Percentiles rank a stretch among this genome's conserved stretches.
Conservation (phyloP, 2,888 invertebrate genomes). For the Drosophila demipolita region DNA sequence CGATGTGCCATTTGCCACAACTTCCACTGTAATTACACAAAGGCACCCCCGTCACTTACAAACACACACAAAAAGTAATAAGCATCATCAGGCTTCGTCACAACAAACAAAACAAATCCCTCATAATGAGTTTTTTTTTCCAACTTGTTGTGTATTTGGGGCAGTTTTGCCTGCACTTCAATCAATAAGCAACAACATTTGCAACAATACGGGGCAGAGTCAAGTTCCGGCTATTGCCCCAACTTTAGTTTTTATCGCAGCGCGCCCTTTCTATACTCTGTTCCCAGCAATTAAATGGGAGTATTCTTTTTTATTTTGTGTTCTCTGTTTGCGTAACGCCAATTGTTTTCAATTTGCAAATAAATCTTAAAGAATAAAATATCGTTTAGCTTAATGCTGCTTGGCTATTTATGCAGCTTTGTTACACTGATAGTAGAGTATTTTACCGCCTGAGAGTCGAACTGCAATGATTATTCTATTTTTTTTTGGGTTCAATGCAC, state of each 20-base stretch:
- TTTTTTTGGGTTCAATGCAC: slow-evolving; percentile 71
- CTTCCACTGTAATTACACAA: slow-evolving; percentile 63
- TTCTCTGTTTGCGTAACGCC: neutral
- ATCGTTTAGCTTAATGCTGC: neutral
- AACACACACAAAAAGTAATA: slow-evolving; percentile 32
- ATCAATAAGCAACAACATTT: slow-evolving; percentile 65
- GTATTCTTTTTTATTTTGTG: neutral
- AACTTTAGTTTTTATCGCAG: slow-evolving; percentile 43
- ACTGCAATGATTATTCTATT: neutral
- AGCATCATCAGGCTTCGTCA: slow-evolving; percentile 46
- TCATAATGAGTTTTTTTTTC: slow-evolving; percentile 52
- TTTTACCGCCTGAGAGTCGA: neutral
- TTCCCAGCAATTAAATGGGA: neutral
- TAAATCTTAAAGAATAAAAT: neutral
- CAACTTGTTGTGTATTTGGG: slow-evolving; percentile 77
- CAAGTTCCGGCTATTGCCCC: slow-evolving; percentile 65
- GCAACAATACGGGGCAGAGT: slow-evolving; percentile 44
- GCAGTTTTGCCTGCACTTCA: slow-evolving; percentile 68
- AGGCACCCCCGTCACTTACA: slow-evolving; percentile 30
- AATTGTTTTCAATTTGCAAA: neutral
- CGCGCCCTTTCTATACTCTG: slow-evolving; percentile 51
- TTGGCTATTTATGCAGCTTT: neutral
- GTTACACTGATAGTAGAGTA: neutral
- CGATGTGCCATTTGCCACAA: slow-evolving; percentile 44
- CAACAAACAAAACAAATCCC: slow-evolving; percentile 58